Base-by-base conservation (phyloP, 2,113 vertebrate species). In the Mastomys coucha region DNA sequence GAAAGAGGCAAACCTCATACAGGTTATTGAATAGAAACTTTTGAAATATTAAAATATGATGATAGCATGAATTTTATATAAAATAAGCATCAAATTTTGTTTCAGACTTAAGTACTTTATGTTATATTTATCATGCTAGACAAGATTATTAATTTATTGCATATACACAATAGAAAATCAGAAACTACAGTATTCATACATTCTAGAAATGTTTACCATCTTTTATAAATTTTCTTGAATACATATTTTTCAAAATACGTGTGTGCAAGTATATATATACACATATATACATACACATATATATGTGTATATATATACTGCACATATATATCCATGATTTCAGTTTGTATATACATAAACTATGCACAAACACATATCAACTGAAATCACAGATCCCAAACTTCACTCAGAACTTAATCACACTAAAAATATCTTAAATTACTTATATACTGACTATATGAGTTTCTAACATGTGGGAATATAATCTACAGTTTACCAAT, bases 1-100 rank as follows among this genome's bases (percentile, higher is more conserved):
- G 86, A 96, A 96, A 97, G 77, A 89, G 39, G 92, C 28, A 93
- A 97, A 94, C 94, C 91, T 19, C 24, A 78, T 22, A 42, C 53
- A 89, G 89, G 22, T 72, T 36, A 93, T 51, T 31, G 45, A 81
- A 36, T 58, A 77, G 42, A 86, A 92, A 95, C 0, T 3, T 91
- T 63, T 96, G 82, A 91, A 72, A 67, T 86, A 76, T 88, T 91
- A 96, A 88, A 95, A 60, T 80, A 84, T n/a, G 28, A 89, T 93
- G 42, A 60, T 80, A 84, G 28, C 51, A 89, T 94, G n/a, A 93
- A 28, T 93, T 91, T 93, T 88, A 88, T 80, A 67, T 80, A 42
- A 92, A 91, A 78, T n/a, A n/a, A n/a, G n/a, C n/a, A n/a, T 31
- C 14, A 65, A 45, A 16, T 78, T 70, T 95, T 92, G 33, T 89